Conservation (phyloP, 2,113 vertebrate species). For the Baryphthengus martii region DNA sequence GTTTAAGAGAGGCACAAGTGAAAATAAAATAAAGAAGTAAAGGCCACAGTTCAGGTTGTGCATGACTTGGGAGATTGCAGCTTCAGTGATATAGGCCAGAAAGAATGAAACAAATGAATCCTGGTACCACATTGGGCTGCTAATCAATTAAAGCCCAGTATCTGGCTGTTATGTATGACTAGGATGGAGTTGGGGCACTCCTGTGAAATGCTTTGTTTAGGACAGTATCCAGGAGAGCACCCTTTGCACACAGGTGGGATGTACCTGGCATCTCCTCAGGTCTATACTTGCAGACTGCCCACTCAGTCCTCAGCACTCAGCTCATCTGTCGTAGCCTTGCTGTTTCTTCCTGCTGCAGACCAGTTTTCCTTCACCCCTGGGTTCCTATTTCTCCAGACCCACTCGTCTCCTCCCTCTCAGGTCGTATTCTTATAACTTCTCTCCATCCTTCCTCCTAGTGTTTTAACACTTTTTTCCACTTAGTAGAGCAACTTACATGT, state of each 20-base stretch:
- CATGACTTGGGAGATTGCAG: not conserved
- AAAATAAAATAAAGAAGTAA: slow-evolving; percentile 35
- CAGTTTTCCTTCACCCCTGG: not conserved
- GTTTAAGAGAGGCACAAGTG: slow-evolving; percentile 34
- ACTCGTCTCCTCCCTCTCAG: not conserved
- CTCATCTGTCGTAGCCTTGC: not conserved
- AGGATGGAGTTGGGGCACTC: not conserved
- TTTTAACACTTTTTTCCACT: not conserved
- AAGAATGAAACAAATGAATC: not conserved
- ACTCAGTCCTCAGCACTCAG: not conserved
- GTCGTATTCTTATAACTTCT: not conserved
- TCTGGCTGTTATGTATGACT: not conserved
- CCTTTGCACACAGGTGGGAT: rapidly evolving
- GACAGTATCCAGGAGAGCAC: not conserved
- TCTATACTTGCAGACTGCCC: not conserved
- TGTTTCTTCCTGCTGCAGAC: not conserved
- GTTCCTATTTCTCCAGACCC: not conserved
- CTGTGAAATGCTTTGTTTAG: not conserved
- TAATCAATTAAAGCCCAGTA: not conserved
- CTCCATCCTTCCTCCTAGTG: not conserved
- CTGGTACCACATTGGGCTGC: not conserved
- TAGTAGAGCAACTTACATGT: not conserved
- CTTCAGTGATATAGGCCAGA: not conserved
- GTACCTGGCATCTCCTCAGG: not conserved
- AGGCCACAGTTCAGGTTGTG: slow-evolving; percentile 4